phyloP scores from a whole-genome alignment of 2,888 invertebrate species.

The Stictocephala bisonia region DNA sequence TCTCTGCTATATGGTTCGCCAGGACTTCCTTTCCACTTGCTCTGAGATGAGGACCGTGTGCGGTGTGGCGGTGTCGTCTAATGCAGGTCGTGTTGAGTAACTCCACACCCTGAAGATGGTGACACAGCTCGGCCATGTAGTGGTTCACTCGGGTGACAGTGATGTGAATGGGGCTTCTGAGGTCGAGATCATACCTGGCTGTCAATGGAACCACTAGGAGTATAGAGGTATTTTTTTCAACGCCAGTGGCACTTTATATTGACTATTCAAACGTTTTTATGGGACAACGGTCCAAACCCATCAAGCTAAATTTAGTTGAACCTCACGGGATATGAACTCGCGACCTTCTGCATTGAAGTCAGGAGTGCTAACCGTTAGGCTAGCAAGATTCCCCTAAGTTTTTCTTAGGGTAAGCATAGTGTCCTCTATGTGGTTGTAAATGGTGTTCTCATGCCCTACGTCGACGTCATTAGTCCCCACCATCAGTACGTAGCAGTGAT shows the following conservation, averaged over 20 bases:
- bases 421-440: neutral
- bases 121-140: too few species aligned
- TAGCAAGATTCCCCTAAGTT: too few species aligned
- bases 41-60: neutral
- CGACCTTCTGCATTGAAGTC: too few species aligned
- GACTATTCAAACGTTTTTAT: too few species aligned
- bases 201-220: neutral
- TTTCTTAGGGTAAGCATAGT: too few species aligned
- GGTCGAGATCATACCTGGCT: neutral
- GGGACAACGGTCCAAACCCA: too few species aligned
- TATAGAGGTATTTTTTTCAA: too few species aligned
- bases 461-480: neutral
- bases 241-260: too few species aligned
- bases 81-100: neutral
- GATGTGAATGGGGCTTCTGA: neutral
- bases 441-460: neutral
- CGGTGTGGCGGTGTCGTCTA: neutral
- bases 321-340: too few species aligned
- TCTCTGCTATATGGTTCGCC: neutral
- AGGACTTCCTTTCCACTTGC: neutral
- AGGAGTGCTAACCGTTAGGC: too few species aligned
- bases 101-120: too few species aligned
- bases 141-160: neutral
- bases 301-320: too few species aligned
- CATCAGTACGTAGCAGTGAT: neutral